These are phyloP conservation scores for Gymnothorax reevesii DNA, from an alignment of 2,797 vertebrate genomes.

Conservation along the genomic window DNA sequence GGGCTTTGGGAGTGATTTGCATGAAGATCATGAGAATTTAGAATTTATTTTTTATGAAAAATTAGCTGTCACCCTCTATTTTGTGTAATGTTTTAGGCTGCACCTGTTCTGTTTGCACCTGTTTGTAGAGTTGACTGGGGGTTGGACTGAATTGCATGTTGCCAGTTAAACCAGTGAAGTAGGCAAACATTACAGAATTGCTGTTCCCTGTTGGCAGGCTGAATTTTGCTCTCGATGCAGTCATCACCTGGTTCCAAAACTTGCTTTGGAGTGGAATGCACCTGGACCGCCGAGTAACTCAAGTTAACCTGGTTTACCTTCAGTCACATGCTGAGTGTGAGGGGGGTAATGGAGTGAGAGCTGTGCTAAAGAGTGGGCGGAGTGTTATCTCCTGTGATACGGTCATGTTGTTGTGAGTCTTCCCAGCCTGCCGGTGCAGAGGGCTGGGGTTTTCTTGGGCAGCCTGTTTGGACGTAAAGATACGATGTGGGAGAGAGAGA, in stretches of 20 bases:
- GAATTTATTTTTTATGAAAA: too few species aligned
- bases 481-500: constrained; percentile 17
- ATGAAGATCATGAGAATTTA: too few species aligned
- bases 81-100: too few species aligned
- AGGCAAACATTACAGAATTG: not conserved
- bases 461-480: not conserved
- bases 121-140: not conserved
- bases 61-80: too few species aligned
- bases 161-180: not conserved
- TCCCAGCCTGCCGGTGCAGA: not conserved
- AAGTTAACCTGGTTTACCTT: not conserved
- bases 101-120: not conserved
- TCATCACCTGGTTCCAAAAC: not conserved
- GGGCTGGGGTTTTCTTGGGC: not conserved
- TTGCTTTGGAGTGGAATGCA: not conserved
- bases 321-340: not conserved
- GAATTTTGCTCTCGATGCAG: not conserved
- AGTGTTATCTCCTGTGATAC: not conserved
- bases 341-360: not conserved
- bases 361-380: not conserved
- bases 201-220: not conserved
- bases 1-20: too few species aligned
- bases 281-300: too few species aligned
- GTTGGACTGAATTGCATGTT: not conserved
- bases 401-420: not conserved